These are phyloP conservation scores for Busseola fusca DNA, from an alignment of 2,888 invertebrate genomes.

Conservation along the genomic window DNA sequence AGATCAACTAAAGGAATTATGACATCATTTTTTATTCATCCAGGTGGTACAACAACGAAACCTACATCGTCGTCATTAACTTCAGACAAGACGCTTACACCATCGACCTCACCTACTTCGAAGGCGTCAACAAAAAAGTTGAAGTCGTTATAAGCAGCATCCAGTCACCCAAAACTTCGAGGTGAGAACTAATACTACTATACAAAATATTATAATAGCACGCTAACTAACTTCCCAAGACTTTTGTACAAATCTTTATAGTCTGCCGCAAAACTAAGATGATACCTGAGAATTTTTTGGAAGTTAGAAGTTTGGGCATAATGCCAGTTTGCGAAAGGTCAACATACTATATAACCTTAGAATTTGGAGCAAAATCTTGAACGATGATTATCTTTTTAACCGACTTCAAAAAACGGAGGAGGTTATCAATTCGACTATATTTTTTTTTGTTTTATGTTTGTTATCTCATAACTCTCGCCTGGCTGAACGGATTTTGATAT, in stretches of 20 bases:
- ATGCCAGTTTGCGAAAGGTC: no score
- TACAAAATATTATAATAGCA: background rate
- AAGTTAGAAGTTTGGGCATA: no score
- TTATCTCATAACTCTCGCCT: no score
- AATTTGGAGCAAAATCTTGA: no score
- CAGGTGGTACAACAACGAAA: conserved; percentile 73
- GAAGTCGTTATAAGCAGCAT: conserved; percentile 86
- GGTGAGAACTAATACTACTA: conserved; percentile 79
- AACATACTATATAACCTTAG: no score
- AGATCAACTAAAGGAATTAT: background rate
- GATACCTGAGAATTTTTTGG: no score
- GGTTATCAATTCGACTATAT: no score
- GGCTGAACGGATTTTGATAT: no score
- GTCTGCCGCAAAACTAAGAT: conserved; percentile 11
- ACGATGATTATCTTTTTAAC: no score
- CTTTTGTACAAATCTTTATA: conserved; percentile 1
- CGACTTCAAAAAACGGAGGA: no score
- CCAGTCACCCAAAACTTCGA: conserved; percentile 82
- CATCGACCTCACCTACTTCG: conserved; percentile 88
- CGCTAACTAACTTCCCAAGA: background rate
- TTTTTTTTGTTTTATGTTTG: no score
- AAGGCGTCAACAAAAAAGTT: conserved; percentile 80
- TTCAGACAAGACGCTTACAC: conserved; percentile 84
- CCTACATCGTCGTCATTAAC: conserved; percentile 88
- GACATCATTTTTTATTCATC: conserved; percentile 18